Percentiles rank a stretch among this genome's conserved stretches.
Conservation (phyloP, 2,888 invertebrate species). For the Noctua pronuba region DNA sequence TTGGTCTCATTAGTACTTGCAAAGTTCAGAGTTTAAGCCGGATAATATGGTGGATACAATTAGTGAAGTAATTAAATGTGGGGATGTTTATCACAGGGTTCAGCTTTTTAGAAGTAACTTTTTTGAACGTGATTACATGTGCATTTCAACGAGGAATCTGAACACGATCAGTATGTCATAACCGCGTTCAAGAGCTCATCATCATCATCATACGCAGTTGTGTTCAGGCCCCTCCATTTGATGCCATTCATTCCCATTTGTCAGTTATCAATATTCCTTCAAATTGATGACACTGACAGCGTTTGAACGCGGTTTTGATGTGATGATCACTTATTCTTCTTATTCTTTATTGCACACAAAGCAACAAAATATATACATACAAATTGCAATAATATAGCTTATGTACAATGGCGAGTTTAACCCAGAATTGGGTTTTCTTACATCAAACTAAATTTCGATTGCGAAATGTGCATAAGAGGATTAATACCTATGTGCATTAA, state of each 20-base stretch:
- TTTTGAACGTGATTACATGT: slow-evolving; percentile 7
- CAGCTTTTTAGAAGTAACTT: slow-evolving; percentile 8
- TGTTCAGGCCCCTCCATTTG: not conserved
- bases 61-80: slow-evolving; percentile 53
- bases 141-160: not conserved
- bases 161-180: not conserved
- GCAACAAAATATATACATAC: no score
- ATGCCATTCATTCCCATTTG: not conserved
- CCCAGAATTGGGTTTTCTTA: no score
- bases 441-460: no score
- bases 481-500: no score
- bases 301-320: not conserved
- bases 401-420: no score
- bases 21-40: slow-evolving; percentile 58
- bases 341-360: no score
- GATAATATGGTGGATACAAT: slow-evolving; percentile 60
- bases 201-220: not conserved
- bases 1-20: slow-evolving; percentile 57
- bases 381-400: no score
- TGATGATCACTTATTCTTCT: no score
- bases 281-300: not conserved
- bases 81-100: slow-evolving; percentile 28
- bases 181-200: not conserved
- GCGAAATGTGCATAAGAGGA: no score
- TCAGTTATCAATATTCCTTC: not conserved